phyloP scores from a whole-genome alignment of 1,140 invertebrate genomes.

The Drosophila carrolli region DNA sequence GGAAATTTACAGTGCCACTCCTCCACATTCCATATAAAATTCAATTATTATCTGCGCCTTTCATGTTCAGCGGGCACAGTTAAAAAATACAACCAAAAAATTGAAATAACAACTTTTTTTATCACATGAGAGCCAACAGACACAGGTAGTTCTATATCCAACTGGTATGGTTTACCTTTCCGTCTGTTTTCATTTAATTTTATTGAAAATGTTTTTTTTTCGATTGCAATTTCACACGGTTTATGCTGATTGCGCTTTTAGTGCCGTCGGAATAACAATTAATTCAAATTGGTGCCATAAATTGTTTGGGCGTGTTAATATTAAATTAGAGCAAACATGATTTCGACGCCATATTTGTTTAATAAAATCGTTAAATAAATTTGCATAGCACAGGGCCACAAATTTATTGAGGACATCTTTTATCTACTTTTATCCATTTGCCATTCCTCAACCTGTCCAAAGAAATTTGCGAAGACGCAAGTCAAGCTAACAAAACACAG shows the following conservation, averaged over 20 bases:
- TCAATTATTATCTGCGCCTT: constrained; percentile 64
- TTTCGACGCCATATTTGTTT: constrained; percentile 1
- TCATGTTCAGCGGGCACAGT: constrained; percentile 44
- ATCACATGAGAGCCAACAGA: constrained; percentile 15
- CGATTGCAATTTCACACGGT: constrained; percentile 51
- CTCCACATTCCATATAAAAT: constrained; percentile 48
- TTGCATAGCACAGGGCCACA: constrained; percentile 5
- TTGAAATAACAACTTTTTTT: constrained; percentile 36
- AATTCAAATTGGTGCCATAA: constrained; percentile 66
- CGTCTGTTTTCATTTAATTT: constrained; percentile 38
- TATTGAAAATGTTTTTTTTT: constrained; percentile 38
- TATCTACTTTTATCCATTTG: constrained; percentile 36
- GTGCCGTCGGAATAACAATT: constrained; percentile 48
- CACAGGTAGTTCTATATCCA: constrained; percentile 9
- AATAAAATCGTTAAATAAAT: constrained; percentile 29
- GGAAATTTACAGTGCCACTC: constrained; percentile 15
- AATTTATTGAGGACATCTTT: constrained; percentile 21
- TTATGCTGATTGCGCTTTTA: constrained; percentile 67
- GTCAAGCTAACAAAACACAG: constrained; percentile 17
- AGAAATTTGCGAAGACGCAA: constrained; percentile 35
- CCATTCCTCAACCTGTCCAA: constrained; percentile 45
- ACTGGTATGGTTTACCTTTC: constrained; percentile 11
- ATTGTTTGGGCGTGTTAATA: constrained; percentile 56
- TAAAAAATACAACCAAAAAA: constrained; percentile 35
- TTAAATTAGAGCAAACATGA: constrained; percentile 53